These are phyloP conservation scores for Drosophila tsacasi DNA, from an alignment of 1,140 invertebrate genomes.

Conservation along the genomic window DNA sequence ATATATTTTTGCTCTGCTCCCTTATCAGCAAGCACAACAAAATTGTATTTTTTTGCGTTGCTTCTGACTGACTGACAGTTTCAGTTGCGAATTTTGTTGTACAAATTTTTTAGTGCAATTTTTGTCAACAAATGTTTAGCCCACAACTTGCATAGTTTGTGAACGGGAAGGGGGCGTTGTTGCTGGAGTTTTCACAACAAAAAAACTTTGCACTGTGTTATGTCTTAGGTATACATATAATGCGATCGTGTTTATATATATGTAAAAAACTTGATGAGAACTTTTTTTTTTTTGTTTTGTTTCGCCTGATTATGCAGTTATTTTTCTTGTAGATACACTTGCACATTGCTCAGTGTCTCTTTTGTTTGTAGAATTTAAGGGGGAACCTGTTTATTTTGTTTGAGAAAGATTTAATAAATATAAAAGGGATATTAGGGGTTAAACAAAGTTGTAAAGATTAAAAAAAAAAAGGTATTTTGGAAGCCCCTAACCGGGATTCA, in stretches of 20 bases:
- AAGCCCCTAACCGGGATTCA: too few relatives aligned
- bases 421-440: not conserved
- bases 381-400: not conserved
- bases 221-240: conserved; percentile 25
- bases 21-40: conserved; percentile 39
- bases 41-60: conserved; percentile 11
- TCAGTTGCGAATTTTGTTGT: conserved; percentile 31
- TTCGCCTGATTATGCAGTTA: conserved; percentile 57
- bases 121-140: conserved; percentile 13
- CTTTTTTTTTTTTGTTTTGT: not conserved
- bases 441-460: too few relatives aligned
- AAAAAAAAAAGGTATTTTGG: too few relatives aligned
- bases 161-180: not conserved
- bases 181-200: conserved; percentile 13
- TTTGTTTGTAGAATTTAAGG: conserved; percentile 7
- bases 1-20: conserved; percentile 5
- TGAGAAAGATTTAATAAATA: not conserved
- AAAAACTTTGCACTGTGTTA: conserved; percentile 19
- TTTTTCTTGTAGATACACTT: conserved; percentile 20
- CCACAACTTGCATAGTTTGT: conserved; percentile 18
- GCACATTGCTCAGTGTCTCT: not conserved
- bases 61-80: conserved; percentile 16
- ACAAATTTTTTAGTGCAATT: conserved; percentile 14
- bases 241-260: conserved; percentile 24
- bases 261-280: conserved; percentile 35